Base-by-base conservation (phyloP, 2,888 invertebrate genomes). In the Gastrophysa polygoni region DNA sequence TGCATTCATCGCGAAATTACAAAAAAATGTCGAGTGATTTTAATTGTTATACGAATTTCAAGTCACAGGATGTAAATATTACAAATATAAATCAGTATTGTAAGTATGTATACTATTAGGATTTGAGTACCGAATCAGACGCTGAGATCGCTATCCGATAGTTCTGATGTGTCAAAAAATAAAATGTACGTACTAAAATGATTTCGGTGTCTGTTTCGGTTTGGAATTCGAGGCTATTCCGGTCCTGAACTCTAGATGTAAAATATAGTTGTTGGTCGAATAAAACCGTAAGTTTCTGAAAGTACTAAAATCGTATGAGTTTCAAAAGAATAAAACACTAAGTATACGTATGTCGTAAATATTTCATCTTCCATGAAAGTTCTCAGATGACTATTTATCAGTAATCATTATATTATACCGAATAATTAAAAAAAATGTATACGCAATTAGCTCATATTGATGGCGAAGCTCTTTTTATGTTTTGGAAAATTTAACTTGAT, bases 271-370 rank as follows among this genome's bases (percentile, higher is more conserved):
- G 76, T 77, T 74, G 75, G 73, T 76, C 65, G 67, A 70, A 60
- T 54, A 63, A 65, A 66, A 64, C 68, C 70, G 66, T 67, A 69
- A 68, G 67, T 71, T 72, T 74, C 68, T 60, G 69, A 69, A 69
- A 73, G 69, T 75, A 71, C 70, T 68, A 68, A 68, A 68, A 66
- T 65, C 59, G 66, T 70, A 68, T 65, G 72, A 66, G 63, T 70
- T 71, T 71, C 51, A 64, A 66, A 62, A 71, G 71, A 84, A 87
- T 86, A 88, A 82, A 85, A 88, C 87, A 88, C 85, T 87, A 75
- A 87, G 89, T 90, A 90, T 89, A 89, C 89, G 89, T 89, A 87
- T 88, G 83, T 85, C 84, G 83, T 85, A 85, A 77, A 85, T 84
- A 85, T 84, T 84, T 84, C 84, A 85, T 85, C 85, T 85, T 85